Conservation (phyloP, 2,113 vertebrate genomes). For the Leucopsar rothschildi region DNA sequence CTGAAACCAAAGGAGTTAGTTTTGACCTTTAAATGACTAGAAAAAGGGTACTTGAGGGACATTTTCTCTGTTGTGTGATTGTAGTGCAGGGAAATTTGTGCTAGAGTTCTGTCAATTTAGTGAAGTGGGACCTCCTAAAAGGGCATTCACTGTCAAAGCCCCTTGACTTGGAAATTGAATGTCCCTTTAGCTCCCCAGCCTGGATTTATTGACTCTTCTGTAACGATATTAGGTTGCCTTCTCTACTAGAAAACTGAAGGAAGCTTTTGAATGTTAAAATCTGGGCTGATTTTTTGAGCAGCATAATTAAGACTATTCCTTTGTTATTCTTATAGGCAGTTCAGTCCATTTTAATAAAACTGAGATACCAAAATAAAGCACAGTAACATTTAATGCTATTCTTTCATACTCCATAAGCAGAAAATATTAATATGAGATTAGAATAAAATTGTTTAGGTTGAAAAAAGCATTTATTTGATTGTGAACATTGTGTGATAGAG, state of each 20-base stretch:
- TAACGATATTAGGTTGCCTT: neutral
- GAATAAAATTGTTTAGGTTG: neutral
- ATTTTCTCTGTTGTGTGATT: neutral
- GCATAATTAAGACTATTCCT: neutral
- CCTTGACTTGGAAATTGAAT: neutral
- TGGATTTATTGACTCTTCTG: neutral
- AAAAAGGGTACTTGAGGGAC: neutral
- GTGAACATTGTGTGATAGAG: neutral
- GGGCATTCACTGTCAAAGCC: neutral
- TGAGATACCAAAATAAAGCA: neutral
- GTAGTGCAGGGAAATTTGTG: neutral
- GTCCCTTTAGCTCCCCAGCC: neutral
- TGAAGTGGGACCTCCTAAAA: conserved; percentile 6
- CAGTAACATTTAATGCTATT: neutral
- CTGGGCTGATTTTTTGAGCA: neutral
- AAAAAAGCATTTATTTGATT: neutral
- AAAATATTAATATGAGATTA: neutral
- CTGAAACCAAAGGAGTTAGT: conserved; percentile 22
- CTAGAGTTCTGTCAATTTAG: neutral
- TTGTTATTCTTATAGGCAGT: neutral
- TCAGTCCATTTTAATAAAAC: neutral
- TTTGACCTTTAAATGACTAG: conserved; percentile 34
- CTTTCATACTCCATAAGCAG: neutral
- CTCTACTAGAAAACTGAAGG: neutral
- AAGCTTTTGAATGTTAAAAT: neutral